Percentiles rank a stretch among this genome's conserved stretches.
Evolutionary conservation across 2,113 vertebrate genomes (phyloP).

Genomic region (Sceloporus tristichus): DNA sequence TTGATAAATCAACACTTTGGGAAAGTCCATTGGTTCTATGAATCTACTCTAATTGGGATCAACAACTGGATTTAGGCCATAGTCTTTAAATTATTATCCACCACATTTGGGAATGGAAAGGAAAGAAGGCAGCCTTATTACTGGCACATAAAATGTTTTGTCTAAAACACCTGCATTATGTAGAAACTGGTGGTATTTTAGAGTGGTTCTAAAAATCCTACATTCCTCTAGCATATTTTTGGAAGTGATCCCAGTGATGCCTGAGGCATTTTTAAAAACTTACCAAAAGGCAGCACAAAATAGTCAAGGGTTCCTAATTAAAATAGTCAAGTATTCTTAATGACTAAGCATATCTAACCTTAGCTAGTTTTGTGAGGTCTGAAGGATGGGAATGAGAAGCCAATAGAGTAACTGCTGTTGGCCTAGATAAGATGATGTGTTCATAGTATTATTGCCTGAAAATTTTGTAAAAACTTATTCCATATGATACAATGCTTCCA

Average conservation of each 20-base stretch:
- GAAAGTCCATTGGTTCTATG: no score
- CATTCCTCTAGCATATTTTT: neutral
- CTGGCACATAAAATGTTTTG: neutral
- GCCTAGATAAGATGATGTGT: conserved; percentile 18
- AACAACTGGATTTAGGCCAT: no score
- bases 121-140: neutral
- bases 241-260: neutral
- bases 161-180: neutral
- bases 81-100: neutral
- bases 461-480: neutral
- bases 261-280: neutral
- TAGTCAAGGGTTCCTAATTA: conserved; percentile 4
- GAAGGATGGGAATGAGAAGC: neutral
- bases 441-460: neutral
- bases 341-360: conserved; percentile 22
- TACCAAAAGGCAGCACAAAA: neutral
- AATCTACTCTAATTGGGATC: no score
- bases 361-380: conserved; percentile 11
- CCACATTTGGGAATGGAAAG: neutral
- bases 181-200: neutral
- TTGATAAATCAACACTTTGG: no score
- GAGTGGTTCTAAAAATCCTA: neutral
- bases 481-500: neutral
- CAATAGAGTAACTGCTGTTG: neutral
- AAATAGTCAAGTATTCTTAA: neutral